Base-by-base conservation (phyloP, 2,113 vertebrate species). In the Periophthalmodon schlosseri region DNA sequence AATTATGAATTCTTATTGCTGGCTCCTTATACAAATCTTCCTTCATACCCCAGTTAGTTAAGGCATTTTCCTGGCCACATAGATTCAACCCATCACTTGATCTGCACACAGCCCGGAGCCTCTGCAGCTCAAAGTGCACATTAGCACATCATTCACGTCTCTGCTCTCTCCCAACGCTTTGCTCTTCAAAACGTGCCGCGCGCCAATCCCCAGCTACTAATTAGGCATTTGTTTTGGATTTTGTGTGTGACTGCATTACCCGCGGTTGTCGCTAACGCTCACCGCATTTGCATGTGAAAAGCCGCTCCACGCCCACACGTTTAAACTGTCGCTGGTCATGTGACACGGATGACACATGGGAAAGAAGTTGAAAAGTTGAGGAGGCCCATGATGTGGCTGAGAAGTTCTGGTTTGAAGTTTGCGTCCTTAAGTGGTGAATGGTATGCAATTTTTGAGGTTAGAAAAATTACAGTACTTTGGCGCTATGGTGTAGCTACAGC, bases 181-280 rank as follows among this genome's bases (percentile, higher is more conserved):
- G 76, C 79, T 78, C 49, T 72, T 84, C 72, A 65, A 70, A 63
- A 77, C 78, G 77, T 64, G 82, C 83, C 79, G 72, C 81, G 69
- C 88, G 84, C 64, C 69, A 86, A 86, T 87, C 82, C 83, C 78
- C 60, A 81, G 84, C 85, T 90, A 85, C 83, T 90, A 91, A 91
- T 91, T 91, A 89, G 68, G 73, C 86, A 87, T 90, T 89, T 89
- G 85, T 89, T 90, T 88, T 82, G 85, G 89, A 77, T 90, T 72
- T 86, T 54, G 4, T 60, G 57, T 28, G 57, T 82, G 68, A 78
- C 66, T 84, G 77, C 70, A 83, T 84, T 86, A 86, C 68, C 66
- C 72, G 74, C 75, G 65, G 72, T 86, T 13, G 64, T 87, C 57
- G 8, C 57, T 84, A 69, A 63, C 80, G 78, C 80, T 84, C 64